Percentiles rank a stretch among this genome's conserved stretches.
Conservation (phyloP, 2,888 invertebrate species). For the Reticulitermes lucifugus region DNA sequence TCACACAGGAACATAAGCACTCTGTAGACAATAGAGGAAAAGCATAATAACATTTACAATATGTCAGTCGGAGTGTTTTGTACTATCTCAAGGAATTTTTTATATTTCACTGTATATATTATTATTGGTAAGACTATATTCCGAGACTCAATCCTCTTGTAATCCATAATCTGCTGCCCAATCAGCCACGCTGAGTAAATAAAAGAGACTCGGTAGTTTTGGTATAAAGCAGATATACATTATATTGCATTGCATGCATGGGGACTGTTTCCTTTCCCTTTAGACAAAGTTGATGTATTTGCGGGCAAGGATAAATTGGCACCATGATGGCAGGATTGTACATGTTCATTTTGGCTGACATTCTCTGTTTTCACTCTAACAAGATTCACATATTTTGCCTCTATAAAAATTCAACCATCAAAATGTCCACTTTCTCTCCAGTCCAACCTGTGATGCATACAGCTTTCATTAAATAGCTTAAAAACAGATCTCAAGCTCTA, state of each 20-base stretch:
- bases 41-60: slow-evolving; percentile 48
- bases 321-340: slow-evolving; percentile 52
- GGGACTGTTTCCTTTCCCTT: slow-evolving; percentile 31
- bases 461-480: slow-evolving; percentile 28
- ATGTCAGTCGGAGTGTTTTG: slow-evolving; percentile 59
- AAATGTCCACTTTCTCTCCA: slow-evolving; percentile 43
- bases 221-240: slow-evolving; percentile 49
- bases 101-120: slow-evolving; percentile 33
- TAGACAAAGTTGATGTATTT: slow-evolving; percentile 3
- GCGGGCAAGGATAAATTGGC: slow-evolving; percentile 50
- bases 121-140: slow-evolving; percentile 52
- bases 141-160: slow-evolving; percentile 34
- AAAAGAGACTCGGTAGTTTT: slow-evolving; percentile 40
- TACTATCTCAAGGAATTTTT: slow-evolving; percentile 65
- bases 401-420: slow-evolving; percentile 38
- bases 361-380: slow-evolving; percentile 21
- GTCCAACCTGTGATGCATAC: slow-evolving; percentile 48
- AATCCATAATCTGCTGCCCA: slow-evolving; percentile 24
- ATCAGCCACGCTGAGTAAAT: slow-evolving; percentile 42
- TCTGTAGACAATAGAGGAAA: slow-evolving; percentile 42
- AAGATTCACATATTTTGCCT: slow-evolving; percentile 14
- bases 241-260: slow-evolving; percentile 46
- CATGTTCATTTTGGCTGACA: slow-evolving; percentile 46
- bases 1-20: slow-evolving; percentile 46
- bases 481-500: slow-evolving; percentile 36